Base-by-base conservation (phyloP, 2,113 vertebrate species). In the Vimba vimba region DNA sequence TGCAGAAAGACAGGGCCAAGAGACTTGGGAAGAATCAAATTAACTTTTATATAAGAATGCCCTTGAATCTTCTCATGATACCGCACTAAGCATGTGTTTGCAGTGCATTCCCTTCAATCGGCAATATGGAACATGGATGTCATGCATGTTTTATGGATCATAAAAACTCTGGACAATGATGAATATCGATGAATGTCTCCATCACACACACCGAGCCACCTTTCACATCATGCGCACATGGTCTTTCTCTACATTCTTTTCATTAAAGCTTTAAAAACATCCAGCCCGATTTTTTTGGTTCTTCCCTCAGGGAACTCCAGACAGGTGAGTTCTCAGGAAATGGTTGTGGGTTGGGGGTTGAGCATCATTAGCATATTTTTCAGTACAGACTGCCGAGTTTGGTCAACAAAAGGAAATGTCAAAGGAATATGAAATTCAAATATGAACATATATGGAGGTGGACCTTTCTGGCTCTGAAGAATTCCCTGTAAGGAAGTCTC, bases 11-110 rank as follows among this genome's bases (percentile, higher is more conserved):
- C 87, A 80, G 85, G 91, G 93, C 93, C 92, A 87, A 87, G 94
- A 95, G 94, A 93, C 90, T 92, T 88, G 88, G 81, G 50, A 91
- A 73, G 91, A 94, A 93, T 94, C 90, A 94, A 94, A 95, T 94
- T 93, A 95, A 94, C 92, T 95, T 94, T 92, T 93, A 89, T 55
- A 92, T 89, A 75, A 91, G 92, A 94, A 93, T 90, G 93, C 93
- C 93, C 93, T 95, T 95, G 94, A 95, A 91, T 91, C 73, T 25
- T 89, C 92, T 93, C 90, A 91, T 93, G 81, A 68, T 68, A 66
- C 43, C 2, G 36, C 30, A 13, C 77, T 25, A 60, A 23, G 6
- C 33, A 79, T 17, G 57, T 43, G 12, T 60, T 25, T 60, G 39
- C 81, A 75, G 50, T 84, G 76, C 78, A 71, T 69, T 64, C 39